Base-by-base conservation (phyloP, 2,888 invertebrate species). In the Matsumyia berberina region DNA sequence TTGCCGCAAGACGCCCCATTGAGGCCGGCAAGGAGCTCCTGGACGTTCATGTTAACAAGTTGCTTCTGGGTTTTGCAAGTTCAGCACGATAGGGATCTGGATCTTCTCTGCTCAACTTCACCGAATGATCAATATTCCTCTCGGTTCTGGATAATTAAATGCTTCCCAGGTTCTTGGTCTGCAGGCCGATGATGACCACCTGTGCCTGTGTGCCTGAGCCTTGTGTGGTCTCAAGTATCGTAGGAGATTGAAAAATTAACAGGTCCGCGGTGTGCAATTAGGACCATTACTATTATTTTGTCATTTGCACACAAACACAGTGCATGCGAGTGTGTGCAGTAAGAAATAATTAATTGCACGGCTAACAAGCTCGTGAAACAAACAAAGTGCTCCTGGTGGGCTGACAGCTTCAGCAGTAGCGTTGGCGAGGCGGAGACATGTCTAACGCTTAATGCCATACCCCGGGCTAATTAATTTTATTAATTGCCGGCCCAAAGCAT, bases 201-300 rank as follows among this genome's bases (percentile, higher is more conserved):
- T 85, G 85, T 85, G 74, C 85, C 44, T 69, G 31, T 12, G 12
- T 42, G 58, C 24, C 24, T 24, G 55, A 35, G 46, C 44, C 58
- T 44, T 74, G 85, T 85, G 85, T 85, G 85, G 85, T 85, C 85
- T 74, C 80, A 66, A 29, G 70, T 74, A 57, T 53, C 66, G 70
- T 39, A 33, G 73, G 24, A 35, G 64, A 85, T 80, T 85, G 85
- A 85, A 85, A 85, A 85, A 85, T 85, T 80, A 85, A 76, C 85
- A 55, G 80, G 70, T 76, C 37, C 33, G 64, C 51, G 57, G 64
- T 70, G 70, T 85, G 80, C 80, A 80, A 85, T 85, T 85, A 85
- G 80, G 67, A 66, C 74, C 80, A 85, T 85, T 85, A 85, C 80
- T 85, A 85, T 85, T 85, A 85, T 85, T 85, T 85, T 85, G 85